Evolutionary conservation across 1,140 invertebrate genomes (phyloP).

Genomic region (Druon quercuslanigerum): DNA sequence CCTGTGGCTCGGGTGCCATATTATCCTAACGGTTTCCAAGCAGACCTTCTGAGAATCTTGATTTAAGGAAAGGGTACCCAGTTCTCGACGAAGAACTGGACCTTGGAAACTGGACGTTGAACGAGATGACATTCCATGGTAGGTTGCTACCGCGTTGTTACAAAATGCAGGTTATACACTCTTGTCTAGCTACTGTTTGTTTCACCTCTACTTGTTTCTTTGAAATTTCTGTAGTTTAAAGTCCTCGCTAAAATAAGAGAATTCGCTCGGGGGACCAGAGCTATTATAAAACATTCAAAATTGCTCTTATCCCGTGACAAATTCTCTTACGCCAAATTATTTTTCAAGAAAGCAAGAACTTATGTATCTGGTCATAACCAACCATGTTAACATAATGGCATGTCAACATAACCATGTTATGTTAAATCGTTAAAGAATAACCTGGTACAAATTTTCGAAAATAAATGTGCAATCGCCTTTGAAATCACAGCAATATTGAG

Average conservation of each 20-base stretch:
- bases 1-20: constrained; percentile 38
- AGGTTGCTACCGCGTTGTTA: constrained; percentile 43
- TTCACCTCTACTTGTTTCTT: constrained; percentile 41
- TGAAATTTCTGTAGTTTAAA: constrained; percentile 36
- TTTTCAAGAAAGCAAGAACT: constrained; percentile 5
- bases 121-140: constrained; percentile 56
- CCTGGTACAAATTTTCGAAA: background rate
- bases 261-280: constrained; percentile 36
- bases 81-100: constrained; percentile 58
- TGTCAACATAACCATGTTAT: too few species aligned
- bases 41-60: constrained; percentile 58
- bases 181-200: constrained; percentile 40
- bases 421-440: too few species aligned
- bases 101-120: constrained; percentile 51
- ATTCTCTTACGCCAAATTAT: constrained; percentile 9
- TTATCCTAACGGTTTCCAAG: constrained; percentile 60
- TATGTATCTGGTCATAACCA: background rate
- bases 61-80: constrained; percentile 57
- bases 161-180: constrained; percentile 45
- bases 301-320: constrained; percentile 37
- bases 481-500: background rate
- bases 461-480: background rate
- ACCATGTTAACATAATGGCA: too few species aligned
- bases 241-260: constrained; percentile 5
- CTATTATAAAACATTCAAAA: constrained; percentile 24